Evolutionary conservation across 2,113 vertebrate genomes (phyloP), one percentile per base, ranked within the genome.

Genomic region (Reinhardtius hippoglossoides): DNA sequence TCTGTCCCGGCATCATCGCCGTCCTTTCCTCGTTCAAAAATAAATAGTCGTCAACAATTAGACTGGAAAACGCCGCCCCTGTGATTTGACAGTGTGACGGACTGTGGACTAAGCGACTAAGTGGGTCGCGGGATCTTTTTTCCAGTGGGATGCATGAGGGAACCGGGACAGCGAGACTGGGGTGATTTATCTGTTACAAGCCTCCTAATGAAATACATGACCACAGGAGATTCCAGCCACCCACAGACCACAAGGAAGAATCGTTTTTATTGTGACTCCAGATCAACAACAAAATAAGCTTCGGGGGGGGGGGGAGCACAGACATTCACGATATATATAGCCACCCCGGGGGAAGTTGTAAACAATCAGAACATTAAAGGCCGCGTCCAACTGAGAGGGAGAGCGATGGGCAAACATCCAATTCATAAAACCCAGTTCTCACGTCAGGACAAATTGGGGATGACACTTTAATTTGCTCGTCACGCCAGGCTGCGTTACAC

Each of bases 211-310:
- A 82, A 82, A 83, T 72, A 59, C 69, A 75, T 70, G 37, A 76
- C 66, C 83, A 70, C 56, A 54, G 67, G 71, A 78, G 71, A 80
- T 67, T 78, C 71, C 81, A 83, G 59, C 60, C 79, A 70, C 79
- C 85, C 83, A 86, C 85, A 66, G 62, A 71, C 46, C 46, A 54
- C 21, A 70, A 24, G 61, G 72, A 86, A 82, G 64, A 83, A 81
- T 31, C 20, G 73, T 37, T 58, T 31, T 74, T 69, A 79, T 76
- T 88, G 76, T 79, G 62, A 56, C 44, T 62, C 35, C 35, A 74
- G 42, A 74, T 76, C 74, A 72, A 63, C 78, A 66, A 73, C 81
- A 78, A 48, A 67, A 64, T 44, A 21, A 2, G 74, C 74, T 55
- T 61, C 68, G 65, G 1, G 6, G 46, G 61, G 6, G 46, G 46